A percentile compares a stretch with the other conserved stretches of the same genome.
Conservation (phyloP, 2,113 vertebrate genomes). For the Chlorocebus sabaeus region DNA sequence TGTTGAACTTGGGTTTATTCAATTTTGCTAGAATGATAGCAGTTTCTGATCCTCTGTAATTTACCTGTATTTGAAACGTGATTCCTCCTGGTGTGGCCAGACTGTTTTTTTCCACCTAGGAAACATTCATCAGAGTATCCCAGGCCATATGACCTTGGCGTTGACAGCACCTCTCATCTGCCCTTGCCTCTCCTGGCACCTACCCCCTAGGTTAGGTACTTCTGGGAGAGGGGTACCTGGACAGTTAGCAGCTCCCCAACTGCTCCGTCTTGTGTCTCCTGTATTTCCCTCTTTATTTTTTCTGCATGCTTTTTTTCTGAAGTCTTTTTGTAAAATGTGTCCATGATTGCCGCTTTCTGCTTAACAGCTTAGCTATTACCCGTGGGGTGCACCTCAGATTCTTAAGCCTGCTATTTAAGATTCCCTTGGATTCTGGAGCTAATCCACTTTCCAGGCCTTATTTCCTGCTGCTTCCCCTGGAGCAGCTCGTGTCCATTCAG, state of each 20-base stretch:
- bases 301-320: background rate
- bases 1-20: background rate
- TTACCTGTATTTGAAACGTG: background rate
- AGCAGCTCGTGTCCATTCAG: rapidly evolving
- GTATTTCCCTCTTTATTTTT: background rate
- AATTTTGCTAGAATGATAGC: background rate
- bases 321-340: background rate
- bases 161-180: background rate
- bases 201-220: background rate
- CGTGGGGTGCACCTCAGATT: background rate
- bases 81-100: background rate
- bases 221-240: background rate
- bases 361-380: background rate
- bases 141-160: background rate
- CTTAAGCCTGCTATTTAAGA: background rate
- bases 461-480: background rate
- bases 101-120: background rate
- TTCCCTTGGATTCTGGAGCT: background rate
- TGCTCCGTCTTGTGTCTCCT: background rate
- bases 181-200: background rate
- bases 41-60: background rate
- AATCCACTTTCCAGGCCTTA: background rate
- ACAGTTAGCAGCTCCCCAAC: background rate
- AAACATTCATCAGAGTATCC: background rate
- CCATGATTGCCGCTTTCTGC: background rate